phyloP scores from a whole-genome alignment of 2,113 vertebrate genomes.

The Empidonax alnorum region DNA sequence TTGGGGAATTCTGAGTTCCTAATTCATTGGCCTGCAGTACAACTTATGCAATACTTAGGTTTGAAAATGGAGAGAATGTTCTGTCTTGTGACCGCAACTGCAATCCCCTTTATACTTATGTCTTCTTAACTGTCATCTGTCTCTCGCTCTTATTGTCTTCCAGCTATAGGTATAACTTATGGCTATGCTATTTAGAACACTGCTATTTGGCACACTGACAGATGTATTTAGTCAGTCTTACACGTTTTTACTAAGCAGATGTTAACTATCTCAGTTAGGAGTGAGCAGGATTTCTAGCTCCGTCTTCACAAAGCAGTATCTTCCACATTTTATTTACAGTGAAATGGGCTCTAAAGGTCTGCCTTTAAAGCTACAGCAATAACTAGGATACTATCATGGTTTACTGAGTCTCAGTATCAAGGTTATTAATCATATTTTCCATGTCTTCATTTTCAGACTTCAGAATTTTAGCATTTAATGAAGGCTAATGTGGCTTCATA shows the following conservation, averaged over 20 bases:
- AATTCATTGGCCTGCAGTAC: not conserved
- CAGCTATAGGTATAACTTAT: not conserved
- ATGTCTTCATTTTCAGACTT: not conserved
- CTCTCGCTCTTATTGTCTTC: not conserved
- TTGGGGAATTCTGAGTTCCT: not conserved
- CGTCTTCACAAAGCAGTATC: not conserved
- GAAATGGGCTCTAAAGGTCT: not conserved
- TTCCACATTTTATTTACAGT: not conserved
- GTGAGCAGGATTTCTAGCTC: not conserved
- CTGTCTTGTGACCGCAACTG: not conserved
- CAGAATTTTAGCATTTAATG: not conserved
- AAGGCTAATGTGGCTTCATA: not conserved
- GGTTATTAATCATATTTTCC: not conserved
- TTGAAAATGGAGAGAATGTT: not conserved
- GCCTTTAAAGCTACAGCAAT: not conserved
- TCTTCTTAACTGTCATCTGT: not conserved
- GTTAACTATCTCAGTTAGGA: not conserved
- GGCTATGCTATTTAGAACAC: not conserved
- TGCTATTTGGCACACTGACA: not conserved
- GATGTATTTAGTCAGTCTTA: not conserved
- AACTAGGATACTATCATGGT: not conserved
- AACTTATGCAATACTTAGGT: not conserved
- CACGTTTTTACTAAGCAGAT: not conserved
- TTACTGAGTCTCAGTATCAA: not conserved
- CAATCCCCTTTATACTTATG: not conserved